Conservation (phyloP, 2,113 vertebrate species). For the Cyprinus carpio region DNA sequence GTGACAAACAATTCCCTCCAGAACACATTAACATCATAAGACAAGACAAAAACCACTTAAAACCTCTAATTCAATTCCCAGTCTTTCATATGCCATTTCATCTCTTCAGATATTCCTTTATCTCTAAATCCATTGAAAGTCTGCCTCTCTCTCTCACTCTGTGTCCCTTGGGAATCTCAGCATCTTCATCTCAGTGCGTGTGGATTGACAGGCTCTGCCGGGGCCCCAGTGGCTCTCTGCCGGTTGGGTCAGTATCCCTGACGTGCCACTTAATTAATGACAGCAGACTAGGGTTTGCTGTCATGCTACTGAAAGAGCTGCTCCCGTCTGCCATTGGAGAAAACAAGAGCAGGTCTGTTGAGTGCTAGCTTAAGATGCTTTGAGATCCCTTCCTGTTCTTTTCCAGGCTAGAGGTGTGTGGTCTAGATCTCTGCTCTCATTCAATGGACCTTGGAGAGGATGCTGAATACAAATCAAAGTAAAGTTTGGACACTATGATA, state of each 20-base stretch:
- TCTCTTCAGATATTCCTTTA: not conserved
- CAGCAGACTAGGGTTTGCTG: conserved; percentile 63
- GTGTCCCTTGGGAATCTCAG: conserved; percentile 26
- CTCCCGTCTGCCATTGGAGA: conserved; percentile 57
- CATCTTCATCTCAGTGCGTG: conserved; percentile 50
- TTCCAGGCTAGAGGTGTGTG: conserved; percentile 54
- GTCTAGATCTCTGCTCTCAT: conserved; percentile 60
- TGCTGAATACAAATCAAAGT: conserved; percentile 44
- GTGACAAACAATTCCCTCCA: too few species aligned
- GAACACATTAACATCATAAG: not conserved
- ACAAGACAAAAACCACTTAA: not conserved
- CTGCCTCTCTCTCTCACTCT: conserved; percentile 24
- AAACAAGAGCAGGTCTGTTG: conserved; percentile 67
- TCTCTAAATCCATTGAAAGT: not conserved
- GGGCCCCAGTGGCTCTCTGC: conserved; percentile 64
- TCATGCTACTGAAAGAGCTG: conserved; percentile 54
- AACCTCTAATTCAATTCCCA: not conserved
- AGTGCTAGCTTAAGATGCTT: conserved; percentile 70
- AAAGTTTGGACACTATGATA: conserved; percentile 37
- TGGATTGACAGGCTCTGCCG: conserved; percentile 50
- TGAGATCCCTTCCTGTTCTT: conserved; percentile 59
- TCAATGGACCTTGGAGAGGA: conserved; percentile 34
- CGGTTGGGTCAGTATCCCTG: conserved; percentile 51
- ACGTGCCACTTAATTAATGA: conserved; percentile 68
- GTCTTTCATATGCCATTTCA: not conserved